Evolutionary conservation across 2,888 invertebrate species (phyloP).

Genomic region (Atherix ibis): DNA sequence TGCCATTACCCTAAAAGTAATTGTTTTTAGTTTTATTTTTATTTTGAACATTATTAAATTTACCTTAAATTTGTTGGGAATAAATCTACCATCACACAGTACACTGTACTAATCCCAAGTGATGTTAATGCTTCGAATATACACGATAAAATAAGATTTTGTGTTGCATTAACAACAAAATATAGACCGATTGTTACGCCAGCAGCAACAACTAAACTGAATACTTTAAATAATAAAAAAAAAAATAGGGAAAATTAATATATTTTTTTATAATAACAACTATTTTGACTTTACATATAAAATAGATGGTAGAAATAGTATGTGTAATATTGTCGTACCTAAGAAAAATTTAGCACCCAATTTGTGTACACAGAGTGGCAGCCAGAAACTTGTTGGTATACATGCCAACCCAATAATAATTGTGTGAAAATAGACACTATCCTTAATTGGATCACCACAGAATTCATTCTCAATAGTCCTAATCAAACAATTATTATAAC

Average conservation of each 20-base stretch:
- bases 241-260: not conserved
- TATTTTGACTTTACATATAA: not conserved
- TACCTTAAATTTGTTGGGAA: slow-evolving; percentile 72
- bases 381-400: slow-evolving; percentile 62
- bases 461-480: slow-evolving; percentile 5
- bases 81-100: slow-evolving; percentile 65
- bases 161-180: slow-evolving; percentile 51
- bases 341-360: slow-evolving; percentile 69
- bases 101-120: slow-evolving; percentile 61
- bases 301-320: too few relatives aligned
- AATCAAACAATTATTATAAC: not conserved
- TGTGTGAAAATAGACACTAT: slow-evolving; percentile 57
- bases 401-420: slow-evolving; percentile 66
- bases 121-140: slow-evolving; percentile 68
- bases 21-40: not conserved
- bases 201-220: slow-evolving; percentile 57
- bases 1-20: slow-evolving; percentile 54
- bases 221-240: slow-evolving; percentile 37
- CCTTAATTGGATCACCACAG: slow-evolving; percentile 47
- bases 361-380: slow-evolving; percentile 62
- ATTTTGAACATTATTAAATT: slow-evolving; percentile 13
- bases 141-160: slow-evolving; percentile 59
- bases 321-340: slow-evolving; percentile 35
- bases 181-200: slow-evolving; percentile 58
- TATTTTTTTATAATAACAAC: not conserved